phyloP scores from a whole-genome alignment of 1,140 invertebrate species.

The Oedothorax gibbosus region DNA sequence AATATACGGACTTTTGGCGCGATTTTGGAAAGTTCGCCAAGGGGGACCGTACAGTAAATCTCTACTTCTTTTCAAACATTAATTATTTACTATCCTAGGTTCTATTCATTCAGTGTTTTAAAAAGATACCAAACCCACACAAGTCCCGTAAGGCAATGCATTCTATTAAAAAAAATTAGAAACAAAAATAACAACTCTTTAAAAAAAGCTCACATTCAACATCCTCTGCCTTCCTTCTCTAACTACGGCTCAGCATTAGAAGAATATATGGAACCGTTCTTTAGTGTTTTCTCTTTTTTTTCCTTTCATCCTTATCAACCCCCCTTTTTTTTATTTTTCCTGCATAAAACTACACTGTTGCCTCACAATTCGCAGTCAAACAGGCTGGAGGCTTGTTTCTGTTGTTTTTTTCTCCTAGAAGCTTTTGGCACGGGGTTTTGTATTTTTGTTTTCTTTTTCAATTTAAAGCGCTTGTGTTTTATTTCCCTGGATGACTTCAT shows the following conservation, averaged over 20 bases:
- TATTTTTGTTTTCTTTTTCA: constrained; percentile 14
- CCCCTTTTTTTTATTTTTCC: constrained; percentile 4
- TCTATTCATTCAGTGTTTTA: too few relatives aligned
- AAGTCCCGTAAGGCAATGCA: too few relatives aligned
- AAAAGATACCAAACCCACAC: too few relatives aligned
- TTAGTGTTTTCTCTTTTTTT: neutral
- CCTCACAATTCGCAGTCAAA: neutral
- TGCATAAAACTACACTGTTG: constrained; percentile 44
- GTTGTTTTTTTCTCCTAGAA: neutral
- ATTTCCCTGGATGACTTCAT: neutral
- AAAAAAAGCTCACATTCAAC: neutral
- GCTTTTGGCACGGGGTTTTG: constrained; percentile 28
- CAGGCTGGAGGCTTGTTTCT: neutral
- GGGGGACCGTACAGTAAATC: too few relatives aligned
- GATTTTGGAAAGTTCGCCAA: too few relatives aligned
- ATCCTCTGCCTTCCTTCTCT: constrained; percentile 12
- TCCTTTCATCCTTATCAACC: neutral
- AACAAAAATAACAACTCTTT: too few relatives aligned
- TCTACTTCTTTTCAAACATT: too few relatives aligned
- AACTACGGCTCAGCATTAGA: neutral
- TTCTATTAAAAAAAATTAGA: too few relatives aligned
- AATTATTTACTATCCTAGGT: too few relatives aligned
- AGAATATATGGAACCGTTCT: constrained; percentile 25
- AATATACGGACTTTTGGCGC: too few relatives aligned
- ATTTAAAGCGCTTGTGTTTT: neutral